These are phyloP conservation scores for Hydrotaea cyrtoneurina DNA, from an alignment of 2,888 invertebrate species.

Conservation along the genomic window DNA sequence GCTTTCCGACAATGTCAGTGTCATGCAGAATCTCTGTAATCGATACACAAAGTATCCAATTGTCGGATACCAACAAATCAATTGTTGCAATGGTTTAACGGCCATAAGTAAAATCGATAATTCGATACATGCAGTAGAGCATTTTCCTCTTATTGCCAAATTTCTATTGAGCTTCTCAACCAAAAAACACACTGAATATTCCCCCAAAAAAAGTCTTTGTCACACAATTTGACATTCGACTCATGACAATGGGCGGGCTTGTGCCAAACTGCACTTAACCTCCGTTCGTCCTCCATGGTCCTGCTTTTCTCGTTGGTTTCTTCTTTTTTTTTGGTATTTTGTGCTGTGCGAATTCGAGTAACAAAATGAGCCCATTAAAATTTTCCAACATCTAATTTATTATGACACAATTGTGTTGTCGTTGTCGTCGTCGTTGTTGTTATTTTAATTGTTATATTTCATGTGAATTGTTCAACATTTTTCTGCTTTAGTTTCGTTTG, in stretches of 20 bases:
- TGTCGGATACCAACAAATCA: too few relatives aligned
- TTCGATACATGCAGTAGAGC: too few relatives aligned
- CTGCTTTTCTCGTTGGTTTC: neutral
- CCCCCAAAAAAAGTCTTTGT: too few relatives aligned
- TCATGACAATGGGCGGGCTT: neutral
- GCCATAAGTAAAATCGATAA: too few relatives aligned
- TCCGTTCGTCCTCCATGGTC: neutral
- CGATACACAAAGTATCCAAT: too few relatives aligned
- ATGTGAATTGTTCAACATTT: conserved; percentile 38
- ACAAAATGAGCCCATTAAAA: conserved; percentile 21
- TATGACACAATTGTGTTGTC: neutral
- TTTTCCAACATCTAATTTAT: conserved; percentile 5
- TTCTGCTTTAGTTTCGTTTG: conserved; percentile 20
- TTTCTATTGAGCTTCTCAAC: too few relatives aligned
- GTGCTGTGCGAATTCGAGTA: neutral
- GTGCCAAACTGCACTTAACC: neutral
- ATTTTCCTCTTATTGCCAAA: too few relatives aligned
- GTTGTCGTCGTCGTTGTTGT: neutral
- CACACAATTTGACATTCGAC: too few relatives aligned
- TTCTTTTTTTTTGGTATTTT: neutral
- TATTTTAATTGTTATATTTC: conserved; percentile 18
- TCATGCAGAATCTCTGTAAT: too few relatives aligned
- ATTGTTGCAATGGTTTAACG: too few relatives aligned
- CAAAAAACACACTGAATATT: too few relatives aligned
- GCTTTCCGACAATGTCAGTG: too few relatives aligned